Percentiles rank a stretch among this genome's conserved stretches.
Conservation (phyloP, 2,797 vertebrate genomes). For the Threskiornis aethiopicus region DNA sequence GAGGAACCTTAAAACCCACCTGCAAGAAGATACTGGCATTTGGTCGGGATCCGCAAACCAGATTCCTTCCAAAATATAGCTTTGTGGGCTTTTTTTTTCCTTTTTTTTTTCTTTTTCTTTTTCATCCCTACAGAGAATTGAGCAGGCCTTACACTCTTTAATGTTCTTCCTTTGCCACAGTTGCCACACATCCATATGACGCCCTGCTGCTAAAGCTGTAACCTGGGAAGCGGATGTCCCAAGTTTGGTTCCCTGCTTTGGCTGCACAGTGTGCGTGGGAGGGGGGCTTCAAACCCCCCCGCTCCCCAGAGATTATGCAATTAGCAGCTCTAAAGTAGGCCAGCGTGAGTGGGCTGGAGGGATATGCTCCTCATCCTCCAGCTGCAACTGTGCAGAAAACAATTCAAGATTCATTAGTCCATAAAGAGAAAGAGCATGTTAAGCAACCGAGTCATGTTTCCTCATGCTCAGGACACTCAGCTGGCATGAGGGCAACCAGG, state of each 20-base stretch:
- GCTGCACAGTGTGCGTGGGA: neutral
- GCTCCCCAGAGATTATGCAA: neutral
- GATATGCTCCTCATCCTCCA: neutral
- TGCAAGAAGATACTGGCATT: neutral
- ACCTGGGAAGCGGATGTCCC: neutral
- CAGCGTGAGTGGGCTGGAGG: neutral
- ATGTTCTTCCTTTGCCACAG: neutral
- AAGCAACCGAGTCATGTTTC: neutral
- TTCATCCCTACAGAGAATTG: neutral
- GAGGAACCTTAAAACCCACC: neutral
- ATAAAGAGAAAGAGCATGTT: neutral
- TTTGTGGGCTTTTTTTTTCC: neutral
- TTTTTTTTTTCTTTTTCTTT: too few relatives aligned
- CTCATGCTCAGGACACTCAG: neutral
- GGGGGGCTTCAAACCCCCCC: neutral
- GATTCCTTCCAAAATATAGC: neutral
- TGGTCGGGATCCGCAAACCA: neutral
- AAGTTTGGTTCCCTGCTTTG: neutral
- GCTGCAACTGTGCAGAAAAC: neutral
- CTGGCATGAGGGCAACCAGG: neutral
- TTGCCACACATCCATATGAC: neutral
- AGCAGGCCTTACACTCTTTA: neutral
- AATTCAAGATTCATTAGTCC: neutral
- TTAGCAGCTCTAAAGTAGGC: constrained; percentile 17
- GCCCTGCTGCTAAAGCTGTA: neutral